Evolutionary conservation across 2,797 vertebrate species (phyloP), one percentile per base, ranked within the genome.

Genomic region (Pangasius sanitwongsei): DNA sequence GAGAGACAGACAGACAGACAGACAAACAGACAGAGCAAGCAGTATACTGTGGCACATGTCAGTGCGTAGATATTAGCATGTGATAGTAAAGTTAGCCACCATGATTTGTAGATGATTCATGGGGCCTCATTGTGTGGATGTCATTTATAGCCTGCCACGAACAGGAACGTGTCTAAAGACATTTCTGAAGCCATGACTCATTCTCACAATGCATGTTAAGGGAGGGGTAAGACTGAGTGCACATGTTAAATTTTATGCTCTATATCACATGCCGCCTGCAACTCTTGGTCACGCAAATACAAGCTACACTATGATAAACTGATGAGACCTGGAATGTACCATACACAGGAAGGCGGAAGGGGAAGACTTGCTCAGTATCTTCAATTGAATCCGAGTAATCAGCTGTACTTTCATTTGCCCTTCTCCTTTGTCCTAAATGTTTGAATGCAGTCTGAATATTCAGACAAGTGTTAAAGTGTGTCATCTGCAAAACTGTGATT

Each of bases 71-170:
- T 34, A 34, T 69, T 85, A 70, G n/a, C 63, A 34, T 69, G n/a
- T 70, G 65, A 70, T 70, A n/a, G 65, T 85, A 85, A 85, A 69
- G 28, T 69, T 34, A 69, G 57, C 63, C 31, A 20, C 34, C 57
- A 44, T 70, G 83, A 69, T 53, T 53, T 69, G 48, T 31, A 12
- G 41, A 28, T 88, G 88, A 89, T 74, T 88, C 74, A 78, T 4
- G 25, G 69, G 84, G 28, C 61, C 44, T 87, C 67, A 81, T 48
- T 55, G 59, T 37, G 53, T 81, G 59, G 57, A 75, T 61, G 53
- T 85, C 90, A 87, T 85, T 83, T 89, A 80, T 72, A 86, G 87
- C 61, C 69, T 15, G 57, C 59, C 18, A 75, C 48, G 28, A 55
- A 77, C 59, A 88, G 55, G 82, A 80, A 86, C 48, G 50, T 70